A percentile compares a stretch with the other conserved stretches of the same genome.
phyloP scores from a whole-genome alignment of 2,113 vertebrate genomes.

The Hemibagrus wyckioides region DNA sequence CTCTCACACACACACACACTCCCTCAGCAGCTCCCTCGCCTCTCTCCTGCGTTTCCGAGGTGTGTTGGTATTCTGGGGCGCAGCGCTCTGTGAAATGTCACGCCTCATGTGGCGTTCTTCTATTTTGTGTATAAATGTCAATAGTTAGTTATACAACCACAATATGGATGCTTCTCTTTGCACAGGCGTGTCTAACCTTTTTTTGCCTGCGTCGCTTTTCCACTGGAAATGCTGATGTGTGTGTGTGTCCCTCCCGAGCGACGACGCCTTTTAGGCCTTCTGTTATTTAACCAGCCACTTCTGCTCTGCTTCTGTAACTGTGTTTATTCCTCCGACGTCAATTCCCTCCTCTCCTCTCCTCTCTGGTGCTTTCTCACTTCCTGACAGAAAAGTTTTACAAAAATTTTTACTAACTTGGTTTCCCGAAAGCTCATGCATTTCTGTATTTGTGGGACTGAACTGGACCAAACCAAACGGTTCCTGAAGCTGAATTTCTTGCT shows the following conservation, averaged over 20 bases:
- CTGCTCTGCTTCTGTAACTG: slow-evolving; percentile 15
- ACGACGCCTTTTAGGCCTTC: background rate
- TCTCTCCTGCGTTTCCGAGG: slow-evolving; percentile 58
- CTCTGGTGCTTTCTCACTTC: background rate
- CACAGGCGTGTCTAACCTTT: slow-evolving; percentile 58
- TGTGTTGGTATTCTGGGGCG: slow-evolving; percentile 70
- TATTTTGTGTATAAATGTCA: slow-evolving; percentile 73
- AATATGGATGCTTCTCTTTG: slow-evolving; percentile 55
- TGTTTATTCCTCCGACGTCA: slow-evolving; percentile 35
- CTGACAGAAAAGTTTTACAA: background rate
- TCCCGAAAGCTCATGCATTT: background rate
- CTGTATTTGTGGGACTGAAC: background rate
- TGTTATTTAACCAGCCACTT: slow-evolving; percentile 51
- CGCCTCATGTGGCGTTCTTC: slow-evolving; percentile 64
- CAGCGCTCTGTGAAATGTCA: slow-evolving; percentile 72
- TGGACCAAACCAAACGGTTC: background rate
- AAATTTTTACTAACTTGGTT: background rate
- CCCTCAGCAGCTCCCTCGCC: slow-evolving; percentile 31
- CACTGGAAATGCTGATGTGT: slow-evolving; percentile 40
- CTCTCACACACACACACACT: background rate
- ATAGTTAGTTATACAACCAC: slow-evolving; percentile 69
- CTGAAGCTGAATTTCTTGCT: too few species aligned
- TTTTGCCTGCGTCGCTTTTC: slow-evolving; percentile 41
- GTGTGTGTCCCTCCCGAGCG: slow-evolving; percentile 30
- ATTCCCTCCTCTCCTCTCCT: background rate